phyloP scores from a whole-genome alignment of 1,140 invertebrate species.

The Lucilia sericata region DNA sequence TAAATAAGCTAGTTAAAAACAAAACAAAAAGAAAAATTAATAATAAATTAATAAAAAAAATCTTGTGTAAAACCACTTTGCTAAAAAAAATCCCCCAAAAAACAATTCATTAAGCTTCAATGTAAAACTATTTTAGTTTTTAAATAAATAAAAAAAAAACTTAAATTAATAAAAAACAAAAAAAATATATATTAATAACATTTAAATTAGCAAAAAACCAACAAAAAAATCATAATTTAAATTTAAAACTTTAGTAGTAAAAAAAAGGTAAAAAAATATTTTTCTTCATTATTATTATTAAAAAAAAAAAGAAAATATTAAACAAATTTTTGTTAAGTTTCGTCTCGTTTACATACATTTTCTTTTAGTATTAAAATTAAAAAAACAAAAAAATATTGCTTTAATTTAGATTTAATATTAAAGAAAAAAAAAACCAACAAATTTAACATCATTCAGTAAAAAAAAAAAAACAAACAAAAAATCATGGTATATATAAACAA shows the following conservation, averaged over 20 bases:
- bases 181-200: not conserved
- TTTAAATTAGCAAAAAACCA: conserved; percentile 14
- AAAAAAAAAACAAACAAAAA: conserved; percentile 41
- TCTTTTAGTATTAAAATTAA: conserved; percentile 39
- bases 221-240: conserved; percentile 31
- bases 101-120: conserved; percentile 39
- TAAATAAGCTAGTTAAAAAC: conserved; percentile 38
- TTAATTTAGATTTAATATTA: conserved; percentile 42
- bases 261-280: not conserved
- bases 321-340: not conserved
- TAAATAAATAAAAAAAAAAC: conserved; percentile 13
- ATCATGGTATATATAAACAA: conserved; percentile 42
- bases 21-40: not conserved
- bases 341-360: not conserved
- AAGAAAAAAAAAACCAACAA: conserved; percentile 39
- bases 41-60: conserved; percentile 6
- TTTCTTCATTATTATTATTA: conserved; percentile 13
- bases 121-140: conserved; percentile 39
- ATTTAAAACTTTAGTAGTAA: conserved; percentile 19
- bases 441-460: conserved; percentile 36
- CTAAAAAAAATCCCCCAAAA: conserved; percentile 30
- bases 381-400: conserved; percentile 32
- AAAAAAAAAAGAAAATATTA: conserved; percentile 1
- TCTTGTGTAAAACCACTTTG: conserved; percentile 36
- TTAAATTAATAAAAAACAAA: not conserved